phyloP scores from a whole-genome alignment of 1,140 invertebrate species.

The Drosophila varians region DNA sequence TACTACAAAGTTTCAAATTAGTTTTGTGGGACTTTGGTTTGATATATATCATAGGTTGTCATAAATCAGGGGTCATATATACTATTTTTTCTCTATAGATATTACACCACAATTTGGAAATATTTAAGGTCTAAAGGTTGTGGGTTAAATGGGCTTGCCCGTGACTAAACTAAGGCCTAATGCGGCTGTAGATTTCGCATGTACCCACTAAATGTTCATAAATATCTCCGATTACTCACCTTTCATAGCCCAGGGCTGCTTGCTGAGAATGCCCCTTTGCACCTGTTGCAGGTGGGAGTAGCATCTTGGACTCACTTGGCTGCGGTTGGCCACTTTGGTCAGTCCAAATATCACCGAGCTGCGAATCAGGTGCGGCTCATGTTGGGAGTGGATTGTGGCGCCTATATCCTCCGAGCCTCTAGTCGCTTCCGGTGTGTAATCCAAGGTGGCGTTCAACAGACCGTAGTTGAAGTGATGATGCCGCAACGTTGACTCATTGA shows the following conservation, averaged over 20 bases:
- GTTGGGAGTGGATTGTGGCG: background rate
- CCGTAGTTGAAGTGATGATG: constrained; percentile 14
- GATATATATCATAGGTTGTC: background rate
- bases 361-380: constrained; percentile 46
- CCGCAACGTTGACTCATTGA: constrained; percentile 31
- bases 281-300: constrained; percentile 66
- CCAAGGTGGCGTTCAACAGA: constrained; percentile 36
- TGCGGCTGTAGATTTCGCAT: background rate
- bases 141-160: background rate
- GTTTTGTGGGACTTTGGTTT: background rate
- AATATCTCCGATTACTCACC: constrained; percentile 49
- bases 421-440: background rate
- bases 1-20: constrained; percentile 38
- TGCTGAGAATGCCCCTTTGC: constrained; percentile 62
- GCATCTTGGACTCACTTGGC: constrained; percentile 63
- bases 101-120: background rate
- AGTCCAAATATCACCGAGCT: constrained; percentile 74
- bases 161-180: background rate
- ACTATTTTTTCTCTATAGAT: no score
- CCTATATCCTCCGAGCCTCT: background rate
- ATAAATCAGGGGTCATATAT: background rate
- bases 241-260: constrained; percentile 82
- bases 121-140: background rate
- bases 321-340: constrained; percentile 60
- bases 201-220: background rate